A percentile compares a stretch with the other conserved stretches of the same genome.
phyloP scores from a whole-genome alignment of 2,113 vertebrate species.

The Syrrhaptes paradoxus region DNA sequence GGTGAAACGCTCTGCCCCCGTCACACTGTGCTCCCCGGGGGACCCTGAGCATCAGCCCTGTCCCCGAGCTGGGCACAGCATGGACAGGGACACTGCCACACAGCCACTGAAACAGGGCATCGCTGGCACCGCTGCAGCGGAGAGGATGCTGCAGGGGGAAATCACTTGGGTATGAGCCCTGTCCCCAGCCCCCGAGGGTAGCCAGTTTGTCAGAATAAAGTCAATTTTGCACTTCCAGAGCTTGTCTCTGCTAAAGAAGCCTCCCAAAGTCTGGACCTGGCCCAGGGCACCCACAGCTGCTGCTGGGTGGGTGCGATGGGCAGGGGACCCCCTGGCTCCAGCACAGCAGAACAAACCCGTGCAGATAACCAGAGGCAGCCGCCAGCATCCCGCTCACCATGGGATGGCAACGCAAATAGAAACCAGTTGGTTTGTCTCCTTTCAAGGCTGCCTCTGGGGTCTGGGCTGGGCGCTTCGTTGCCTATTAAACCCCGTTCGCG shows the following conservation, averaged over 20 bases:
- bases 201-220: not conserved
- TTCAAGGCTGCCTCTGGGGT: not conserved
- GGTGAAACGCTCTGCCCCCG: not conserved
- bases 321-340: fast-evolving
- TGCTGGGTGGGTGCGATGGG: not conserved
- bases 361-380: fast-evolving
- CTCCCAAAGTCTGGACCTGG: fast-evolving
- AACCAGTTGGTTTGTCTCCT: fast-evolving
- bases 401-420: not conserved
- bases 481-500: not conserved
- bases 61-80: fast-evolving
- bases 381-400: not conserved
- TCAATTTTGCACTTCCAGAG: not conserved
- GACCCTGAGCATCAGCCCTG: not conserved
- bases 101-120: not conserved
- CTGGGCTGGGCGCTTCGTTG: fast-evolving
- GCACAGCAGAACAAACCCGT: not conserved
- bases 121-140: not conserved
- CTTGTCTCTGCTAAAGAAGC: fast-evolving
- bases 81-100: not conserved
- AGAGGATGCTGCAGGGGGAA: not conserved
- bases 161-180: not conserved
- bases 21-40: not conserved
- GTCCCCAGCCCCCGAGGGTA: not conserved
- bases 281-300: not conserved